Evolutionary conservation across 2,888 invertebrate species (phyloP).

Genomic region (Mactromeris polynyma): DNA sequence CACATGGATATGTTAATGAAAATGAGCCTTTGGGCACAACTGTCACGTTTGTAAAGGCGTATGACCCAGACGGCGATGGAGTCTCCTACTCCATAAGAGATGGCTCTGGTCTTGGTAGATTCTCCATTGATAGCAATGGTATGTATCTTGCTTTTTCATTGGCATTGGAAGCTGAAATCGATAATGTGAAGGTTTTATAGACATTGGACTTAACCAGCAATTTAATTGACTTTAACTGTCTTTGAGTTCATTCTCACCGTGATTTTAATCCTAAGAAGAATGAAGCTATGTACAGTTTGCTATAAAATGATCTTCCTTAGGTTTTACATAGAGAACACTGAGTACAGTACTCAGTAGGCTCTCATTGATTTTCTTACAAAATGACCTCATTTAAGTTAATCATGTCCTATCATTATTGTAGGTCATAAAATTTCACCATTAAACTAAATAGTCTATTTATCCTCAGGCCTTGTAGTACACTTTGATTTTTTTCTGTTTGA

Average conservation of each 20-base stretch:
- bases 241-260: too few relatives aligned
- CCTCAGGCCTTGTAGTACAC: background rate
- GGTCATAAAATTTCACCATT: background rate
- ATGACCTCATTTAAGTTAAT: conserved; percentile 14
- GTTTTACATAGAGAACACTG: too few relatives aligned
- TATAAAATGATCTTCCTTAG: too few relatives aligned
- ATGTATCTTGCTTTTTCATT: conserved; percentile 81
- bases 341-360: too few relatives aligned
- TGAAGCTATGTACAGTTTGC: too few relatives aligned
- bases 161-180: background rate
- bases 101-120: conserved; percentile 96
- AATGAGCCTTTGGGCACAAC: conserved; percentile 93
- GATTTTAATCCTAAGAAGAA: too few relatives aligned
- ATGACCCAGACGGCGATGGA: conserved; percentile 92
- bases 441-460: background rate
- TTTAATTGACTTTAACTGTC: too few relatives aligned
- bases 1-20: conserved; percentile 92
- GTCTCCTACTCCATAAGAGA: conserved; percentile 95
- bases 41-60: conserved; percentile 93
- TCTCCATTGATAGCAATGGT: conserved; percentile 96
- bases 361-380: conserved; percentile 5
- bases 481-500: conserved; percentile 10
- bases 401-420: conserved; percentile 1
- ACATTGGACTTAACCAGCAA: too few relatives aligned
- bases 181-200: background rate